Conservation (phyloP, 2,888 invertebrate species). For the Ennomos quercinarius region DNA sequence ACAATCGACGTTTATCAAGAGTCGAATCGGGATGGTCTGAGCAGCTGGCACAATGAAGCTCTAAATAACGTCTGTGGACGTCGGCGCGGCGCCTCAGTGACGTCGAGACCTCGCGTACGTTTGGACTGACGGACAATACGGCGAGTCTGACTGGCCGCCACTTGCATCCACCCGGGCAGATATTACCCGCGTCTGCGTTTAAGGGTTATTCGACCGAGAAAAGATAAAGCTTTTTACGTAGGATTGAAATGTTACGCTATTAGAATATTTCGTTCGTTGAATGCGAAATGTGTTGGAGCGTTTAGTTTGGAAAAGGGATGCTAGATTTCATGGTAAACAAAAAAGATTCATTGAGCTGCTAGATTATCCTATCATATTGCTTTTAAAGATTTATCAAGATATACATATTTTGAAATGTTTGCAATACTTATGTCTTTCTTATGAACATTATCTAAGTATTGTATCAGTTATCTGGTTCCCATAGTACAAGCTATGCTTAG, state of each 20-base stretch:
- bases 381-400: too few species aligned
- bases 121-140: slow-evolving; percentile 79
- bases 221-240: slow-evolving; percentile 59
- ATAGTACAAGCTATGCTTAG: too few species aligned
- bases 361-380: too few species aligned
- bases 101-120: slow-evolving; percentile 59
- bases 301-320: slow-evolving; percentile 9
- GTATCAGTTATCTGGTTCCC: too few species aligned
- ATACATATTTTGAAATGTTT: too few species aligned
- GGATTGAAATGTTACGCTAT: slow-evolving; percentile 58
- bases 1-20: slow-evolving; percentile 72
- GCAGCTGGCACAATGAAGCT: slow-evolving; percentile 77
- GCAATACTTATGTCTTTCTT: too few species aligned
- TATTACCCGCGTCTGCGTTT: slow-evolving; percentile 63
- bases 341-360: too few species aligned
- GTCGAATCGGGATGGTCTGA: slow-evolving; percentile 67
- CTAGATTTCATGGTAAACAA: neutral
- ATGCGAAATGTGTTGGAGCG: slow-evolving; percentile 15
- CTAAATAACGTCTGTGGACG: slow-evolving; percentile 77
- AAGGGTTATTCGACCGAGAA: slow-evolving; percentile 65
- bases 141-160: slow-evolving; percentile 69
- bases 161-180: slow-evolving; percentile 56
- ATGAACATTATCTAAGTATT: too few species aligned
- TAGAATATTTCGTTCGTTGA: slow-evolving; percentile 44
- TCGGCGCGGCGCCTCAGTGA: slow-evolving; percentile 78